Evolutionary conservation across 1,140 invertebrate genomes (phyloP).

Genomic region (Penaeus chinensis): DNA sequence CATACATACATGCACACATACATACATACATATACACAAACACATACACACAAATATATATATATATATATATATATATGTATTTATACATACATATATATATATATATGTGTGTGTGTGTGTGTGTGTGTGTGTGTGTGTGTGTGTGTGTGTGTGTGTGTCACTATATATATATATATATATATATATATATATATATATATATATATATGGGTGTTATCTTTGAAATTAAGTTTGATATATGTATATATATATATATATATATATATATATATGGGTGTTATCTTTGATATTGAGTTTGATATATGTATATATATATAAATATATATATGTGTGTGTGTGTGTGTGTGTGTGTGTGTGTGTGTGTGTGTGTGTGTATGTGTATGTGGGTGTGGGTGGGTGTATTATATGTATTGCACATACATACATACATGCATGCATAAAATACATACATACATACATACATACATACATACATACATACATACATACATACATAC

Average conservation of each 20-base stretch:
- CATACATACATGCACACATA: no score
- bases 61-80: no score
- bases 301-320: constrained; percentile 4
- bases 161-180: constrained; percentile 20
- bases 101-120: not conserved
- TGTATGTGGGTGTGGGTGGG: no score
- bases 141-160: constrained; percentile 22
- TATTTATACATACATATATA: no score
- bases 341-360: not conserved
- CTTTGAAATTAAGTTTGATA: no score
- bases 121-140: constrained; percentile 24
- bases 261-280: constrained; percentile 46
- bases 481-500: not conserved
- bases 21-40: no score
- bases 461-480: constrained; percentile 28
- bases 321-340: not conserved
- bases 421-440: not conserved
- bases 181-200: constrained; percentile 21
- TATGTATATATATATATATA: constrained; percentile 27
- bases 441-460: constrained; percentile 28
- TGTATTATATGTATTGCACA: constrained; percentile 12
- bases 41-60: no score
- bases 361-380: not conserved
- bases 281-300: no score
- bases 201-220: no score